Evolutionary conservation across 2,113 vertebrate genomes (phyloP).

Genomic region (Solenodon paradoxus): DNA sequence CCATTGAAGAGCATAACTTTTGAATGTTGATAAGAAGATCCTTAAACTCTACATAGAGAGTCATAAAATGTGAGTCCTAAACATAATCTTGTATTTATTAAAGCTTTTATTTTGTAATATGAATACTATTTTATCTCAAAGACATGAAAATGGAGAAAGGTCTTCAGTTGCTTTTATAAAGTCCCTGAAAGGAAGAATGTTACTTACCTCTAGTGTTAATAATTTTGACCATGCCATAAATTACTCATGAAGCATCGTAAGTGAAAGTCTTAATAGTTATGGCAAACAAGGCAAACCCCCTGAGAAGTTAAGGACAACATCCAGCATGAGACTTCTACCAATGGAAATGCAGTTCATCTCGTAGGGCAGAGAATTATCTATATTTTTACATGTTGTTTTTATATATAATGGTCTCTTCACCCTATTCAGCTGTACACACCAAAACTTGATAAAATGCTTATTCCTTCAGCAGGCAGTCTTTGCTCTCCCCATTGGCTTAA

Average conservation of each 20-base stretch:
- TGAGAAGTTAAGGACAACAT: conserved; percentile 10
- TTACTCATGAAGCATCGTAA: background rate
- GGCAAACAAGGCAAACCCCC: background rate
- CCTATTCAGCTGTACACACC: background rate
- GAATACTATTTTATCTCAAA: background rate
- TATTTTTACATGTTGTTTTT: background rate
- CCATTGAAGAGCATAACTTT: background rate
- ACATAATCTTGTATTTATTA: background rate
- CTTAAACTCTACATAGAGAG: background rate
- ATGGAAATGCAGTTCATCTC: background rate
- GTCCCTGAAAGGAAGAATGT: background rate
- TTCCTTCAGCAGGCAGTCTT: background rate
- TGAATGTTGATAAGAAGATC: background rate
- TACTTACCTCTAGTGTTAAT: background rate
- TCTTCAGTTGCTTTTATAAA: background rate
- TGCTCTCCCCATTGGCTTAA: background rate
- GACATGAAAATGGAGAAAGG: background rate
- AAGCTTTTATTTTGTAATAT: conserved; percentile 21
- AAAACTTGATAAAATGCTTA: background rate
- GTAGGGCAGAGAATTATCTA: background rate
- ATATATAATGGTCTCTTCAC: background rate
- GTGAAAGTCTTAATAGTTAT: background rate
- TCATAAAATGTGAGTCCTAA: background rate
- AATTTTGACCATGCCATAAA: conserved; percentile 21
- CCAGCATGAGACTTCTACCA: background rate